phyloP scores from a whole-genome alignment of 2,888 invertebrate genomes.

The Mechanitis messenoides region DNA sequence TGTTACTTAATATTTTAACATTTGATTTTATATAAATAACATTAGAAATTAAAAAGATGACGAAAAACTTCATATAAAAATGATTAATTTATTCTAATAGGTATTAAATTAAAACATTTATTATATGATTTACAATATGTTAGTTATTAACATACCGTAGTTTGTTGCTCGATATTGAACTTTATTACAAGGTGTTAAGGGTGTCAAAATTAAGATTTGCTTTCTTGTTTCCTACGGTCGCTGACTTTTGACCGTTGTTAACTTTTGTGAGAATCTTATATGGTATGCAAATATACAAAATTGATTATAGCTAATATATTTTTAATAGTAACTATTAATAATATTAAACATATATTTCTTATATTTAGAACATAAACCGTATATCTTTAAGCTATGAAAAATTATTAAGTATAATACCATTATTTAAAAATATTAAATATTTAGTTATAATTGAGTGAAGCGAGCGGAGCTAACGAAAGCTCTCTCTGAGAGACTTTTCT shows the following conservation, averaged over 20 bases:
- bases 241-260: conserved; percentile 33
- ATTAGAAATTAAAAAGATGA: no score
- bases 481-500: no score
- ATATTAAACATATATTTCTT: no score
- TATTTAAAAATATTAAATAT: no score
- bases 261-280: neutral
- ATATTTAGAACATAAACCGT: neutral
- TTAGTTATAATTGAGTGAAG: no score
- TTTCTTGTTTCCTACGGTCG: conserved; percentile 31
- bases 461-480: no score
- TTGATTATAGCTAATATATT: neutral
- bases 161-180: neutral
- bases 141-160: conserved; percentile 22
- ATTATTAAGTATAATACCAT: conserved; percentile 16
- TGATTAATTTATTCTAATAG: conserved; percentile 27
- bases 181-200: neutral
- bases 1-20: no score
- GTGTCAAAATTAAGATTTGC: neutral
- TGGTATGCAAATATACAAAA: neutral
- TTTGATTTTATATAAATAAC: no score
- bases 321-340: no score
- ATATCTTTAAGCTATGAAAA: conserved; percentile 4
- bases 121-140: conserved; percentile 42
- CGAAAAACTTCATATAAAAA: no score
- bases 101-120: conserved; percentile 35